Evolutionary conservation across 2,888 invertebrate genomes (phyloP).

Genomic region (Lasioglossum malachurum): DNA sequence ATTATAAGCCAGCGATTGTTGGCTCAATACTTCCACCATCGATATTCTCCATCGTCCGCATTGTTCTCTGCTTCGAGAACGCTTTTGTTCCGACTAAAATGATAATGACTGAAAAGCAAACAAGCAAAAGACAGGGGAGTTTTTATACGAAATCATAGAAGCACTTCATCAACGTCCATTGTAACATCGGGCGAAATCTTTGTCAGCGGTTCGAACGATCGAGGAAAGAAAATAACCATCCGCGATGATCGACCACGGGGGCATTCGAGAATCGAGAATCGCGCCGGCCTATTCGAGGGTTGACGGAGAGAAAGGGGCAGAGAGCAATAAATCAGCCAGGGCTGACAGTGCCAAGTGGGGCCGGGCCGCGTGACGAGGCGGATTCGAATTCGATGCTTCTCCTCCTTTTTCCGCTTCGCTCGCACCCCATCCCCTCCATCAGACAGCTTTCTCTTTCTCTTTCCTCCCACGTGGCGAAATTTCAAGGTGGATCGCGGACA

Average conservation of each 20-base stretch:
- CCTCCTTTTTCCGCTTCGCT: constrained; percentile 31
- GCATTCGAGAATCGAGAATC: not conserved
- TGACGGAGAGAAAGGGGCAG: constrained; percentile 51
- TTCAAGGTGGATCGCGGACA: constrained; percentile 13
- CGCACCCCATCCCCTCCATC: not conserved
- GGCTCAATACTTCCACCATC: too few relatives aligned
- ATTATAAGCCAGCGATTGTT: not conserved
- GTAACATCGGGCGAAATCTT: not conserved
- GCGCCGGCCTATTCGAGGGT: constrained; percentile 55
- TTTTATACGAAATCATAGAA: not conserved
- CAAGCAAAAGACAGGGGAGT: not conserved
- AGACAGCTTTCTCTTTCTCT: not conserved
- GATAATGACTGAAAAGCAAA: not conserved
- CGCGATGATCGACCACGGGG: constrained; percentile 8
- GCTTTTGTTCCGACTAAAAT: not conserved
- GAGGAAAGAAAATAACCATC: not conserved
- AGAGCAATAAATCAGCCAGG: constrained; percentile 77
- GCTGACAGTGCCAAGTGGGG: constrained; percentile 78
- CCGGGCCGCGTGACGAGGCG: constrained; percentile 71
- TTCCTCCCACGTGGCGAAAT: constrained; percentile 20
- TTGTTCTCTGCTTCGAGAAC: not conserved
- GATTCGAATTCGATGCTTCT: constrained; percentile 41
- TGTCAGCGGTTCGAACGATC: not conserved
- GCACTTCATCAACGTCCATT: constrained; percentile 2
- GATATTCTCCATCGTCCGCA: not conserved